These are phyloP conservation scores for Microcebus murinus DNA, from an alignment of 2,113 vertebrate species.

Conservation along the genomic window DNA sequence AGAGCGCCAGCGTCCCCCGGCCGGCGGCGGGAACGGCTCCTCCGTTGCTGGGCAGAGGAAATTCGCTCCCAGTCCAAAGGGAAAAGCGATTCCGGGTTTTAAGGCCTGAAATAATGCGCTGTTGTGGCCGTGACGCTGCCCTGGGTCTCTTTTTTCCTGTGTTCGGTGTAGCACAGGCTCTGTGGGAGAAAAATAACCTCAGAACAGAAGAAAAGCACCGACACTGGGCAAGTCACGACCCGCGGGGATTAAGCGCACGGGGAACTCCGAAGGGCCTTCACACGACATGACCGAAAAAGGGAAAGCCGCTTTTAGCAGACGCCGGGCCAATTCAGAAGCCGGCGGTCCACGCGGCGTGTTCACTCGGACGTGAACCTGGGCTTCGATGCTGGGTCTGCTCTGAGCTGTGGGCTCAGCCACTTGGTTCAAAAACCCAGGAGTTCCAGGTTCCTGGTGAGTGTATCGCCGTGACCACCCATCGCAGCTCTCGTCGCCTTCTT, in stretches of 20 bases:
- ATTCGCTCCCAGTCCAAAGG: not conserved
- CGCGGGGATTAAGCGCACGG: rapidly evolving
- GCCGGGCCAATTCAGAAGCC: not conserved
- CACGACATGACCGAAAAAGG: rapidly evolving
- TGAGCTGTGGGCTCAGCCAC: not conserved
- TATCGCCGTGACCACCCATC: rapidly evolving
- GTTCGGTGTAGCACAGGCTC: rapidly evolving
- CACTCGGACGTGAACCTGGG: rapidly evolving
- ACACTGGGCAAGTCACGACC: not conserved
- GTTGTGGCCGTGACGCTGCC: rapidly evolving
- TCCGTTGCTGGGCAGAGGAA: not conserved
- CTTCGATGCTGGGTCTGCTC: not conserved
- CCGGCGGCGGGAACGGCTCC: not conserved
- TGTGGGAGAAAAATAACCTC: not conserved
- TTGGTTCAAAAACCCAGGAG: not conserved
- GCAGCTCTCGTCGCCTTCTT: not conserved
- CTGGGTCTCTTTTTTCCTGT: not conserved
- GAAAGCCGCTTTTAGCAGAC: rapidly evolving
- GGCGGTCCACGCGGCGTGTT: rapidly evolving
- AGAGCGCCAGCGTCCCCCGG: rapidly evolving
- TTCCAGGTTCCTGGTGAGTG: rapidly evolving
- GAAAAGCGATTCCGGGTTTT: rapidly evolving
- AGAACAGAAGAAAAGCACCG: not conserved
- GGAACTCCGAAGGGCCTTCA: rapidly evolving
- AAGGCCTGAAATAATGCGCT: not conserved